Conservation (phyloP, 2,797 vertebrate genomes). For the Muraenolepis orangiensis region DNA sequence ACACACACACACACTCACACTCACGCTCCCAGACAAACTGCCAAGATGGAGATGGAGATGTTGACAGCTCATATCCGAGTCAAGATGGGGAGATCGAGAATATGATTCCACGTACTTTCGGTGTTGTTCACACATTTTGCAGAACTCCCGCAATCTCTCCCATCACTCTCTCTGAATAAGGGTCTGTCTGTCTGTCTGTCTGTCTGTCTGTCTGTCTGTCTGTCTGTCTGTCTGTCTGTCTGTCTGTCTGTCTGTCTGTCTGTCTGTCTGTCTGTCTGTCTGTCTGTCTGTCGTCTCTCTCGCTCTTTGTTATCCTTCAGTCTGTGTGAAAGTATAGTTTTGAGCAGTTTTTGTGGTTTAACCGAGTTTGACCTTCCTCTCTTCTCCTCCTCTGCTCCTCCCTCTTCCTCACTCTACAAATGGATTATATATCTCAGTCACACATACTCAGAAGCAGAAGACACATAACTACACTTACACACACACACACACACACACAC, state of each 20-base stretch:
- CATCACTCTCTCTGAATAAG: neutral
- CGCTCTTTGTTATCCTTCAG: neutral
- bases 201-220: constrained; percentile 2
- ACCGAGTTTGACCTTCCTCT: neutral
- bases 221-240: constrained; percentile 11
- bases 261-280: too few relatives aligned
- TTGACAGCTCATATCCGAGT: neutral
- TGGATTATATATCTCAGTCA: neutral
- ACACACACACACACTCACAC: too few relatives aligned
- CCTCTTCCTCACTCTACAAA: neutral
- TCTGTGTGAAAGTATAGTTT: neutral
- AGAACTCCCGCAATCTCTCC: neutral
- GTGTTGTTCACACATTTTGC: neutral
- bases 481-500: too few relatives aligned
- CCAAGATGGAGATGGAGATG: neutral
- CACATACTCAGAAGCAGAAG: too few relatives aligned
- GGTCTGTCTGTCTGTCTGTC: too few relatives aligned
- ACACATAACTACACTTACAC: too few relatives aligned
- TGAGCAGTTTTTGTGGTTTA: neutral
- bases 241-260: constrained; percentile 3
- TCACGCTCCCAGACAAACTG: too few relatives aligned
- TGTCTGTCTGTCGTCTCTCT: too few relatives aligned
- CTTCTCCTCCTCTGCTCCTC: neutral
- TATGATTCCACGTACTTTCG: neutral
- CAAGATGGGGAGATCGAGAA: neutral